phyloP scores from a whole-genome alignment of 2,888 invertebrate species.

The Anaspis maculata region DNA sequence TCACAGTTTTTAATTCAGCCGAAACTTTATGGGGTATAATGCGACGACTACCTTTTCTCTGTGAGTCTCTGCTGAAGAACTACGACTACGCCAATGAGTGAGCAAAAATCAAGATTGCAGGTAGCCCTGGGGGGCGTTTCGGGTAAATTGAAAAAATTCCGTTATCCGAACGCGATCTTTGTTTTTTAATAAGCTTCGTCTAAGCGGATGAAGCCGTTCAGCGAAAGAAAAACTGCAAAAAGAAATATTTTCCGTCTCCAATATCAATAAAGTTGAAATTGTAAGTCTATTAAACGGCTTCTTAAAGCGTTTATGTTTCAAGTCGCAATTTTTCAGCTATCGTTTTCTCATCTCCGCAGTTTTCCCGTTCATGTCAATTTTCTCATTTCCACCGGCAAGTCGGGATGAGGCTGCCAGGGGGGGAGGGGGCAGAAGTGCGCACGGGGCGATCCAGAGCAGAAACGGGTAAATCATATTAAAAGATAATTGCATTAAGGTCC shows the following conservation, averaged over 20 bases:
- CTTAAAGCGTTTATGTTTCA: slow-evolving; percentile 22
- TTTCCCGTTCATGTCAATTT: slow-evolving; percentile 24
- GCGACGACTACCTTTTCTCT: too few species aligned
- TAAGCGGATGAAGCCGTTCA: slow-evolving; percentile 17
- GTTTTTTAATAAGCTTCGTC: slow-evolving; percentile 13
- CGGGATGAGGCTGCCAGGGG: slow-evolving; percentile 1
- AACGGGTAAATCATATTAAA: slow-evolving; percentile 28
- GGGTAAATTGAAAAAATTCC: too few species aligned
- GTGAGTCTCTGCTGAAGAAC: too few species aligned
- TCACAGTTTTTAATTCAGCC: too few species aligned
- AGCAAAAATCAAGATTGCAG: too few species aligned
- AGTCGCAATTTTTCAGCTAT: slow-evolving; percentile 23
- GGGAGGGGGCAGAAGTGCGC: too few species aligned
- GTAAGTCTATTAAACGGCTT: slow-evolving; percentile 18
- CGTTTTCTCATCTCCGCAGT: slow-evolving; percentile 19
- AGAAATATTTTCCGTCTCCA: slow-evolving; percentile 20
- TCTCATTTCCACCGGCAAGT: slow-evolving; percentile 21
- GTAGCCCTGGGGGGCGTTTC: too few species aligned
- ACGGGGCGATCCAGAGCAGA: slow-evolving; percentile 17
- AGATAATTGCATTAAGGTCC: slow-evolving; percentile 29
- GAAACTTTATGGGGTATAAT: too few species aligned
- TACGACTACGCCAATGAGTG: too few species aligned
- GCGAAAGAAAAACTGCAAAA: slow-evolving; percentile 17
- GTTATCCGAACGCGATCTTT: slow-evolving; percentile 10
- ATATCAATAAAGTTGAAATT: slow-evolving; percentile 22